phyloP scores from a whole-genome alignment of 2,113 vertebrate genomes.

The Dipodomys spectabilis region DNA sequence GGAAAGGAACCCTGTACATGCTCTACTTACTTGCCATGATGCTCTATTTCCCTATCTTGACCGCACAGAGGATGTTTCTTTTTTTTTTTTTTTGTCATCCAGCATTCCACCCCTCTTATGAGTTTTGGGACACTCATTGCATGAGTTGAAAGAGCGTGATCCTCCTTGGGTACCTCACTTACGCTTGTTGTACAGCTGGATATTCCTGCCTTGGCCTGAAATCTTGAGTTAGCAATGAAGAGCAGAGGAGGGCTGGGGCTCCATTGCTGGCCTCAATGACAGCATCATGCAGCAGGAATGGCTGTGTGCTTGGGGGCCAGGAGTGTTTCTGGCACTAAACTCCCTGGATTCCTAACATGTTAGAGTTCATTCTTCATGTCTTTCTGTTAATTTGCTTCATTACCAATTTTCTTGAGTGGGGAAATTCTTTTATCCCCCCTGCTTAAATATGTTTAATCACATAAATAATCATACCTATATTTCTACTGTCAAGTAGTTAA shows the following conservation, averaged over 20 bases:
- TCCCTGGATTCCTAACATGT: neutral
- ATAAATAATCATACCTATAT: neutral
- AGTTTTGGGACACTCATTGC: neutral
- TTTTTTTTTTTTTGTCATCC: neutral
- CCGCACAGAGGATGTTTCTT: neutral
- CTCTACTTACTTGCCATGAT: neutral
- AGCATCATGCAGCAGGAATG: neutral
- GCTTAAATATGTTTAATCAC: neutral
- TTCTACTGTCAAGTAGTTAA: neutral
- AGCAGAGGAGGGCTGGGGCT: neutral
- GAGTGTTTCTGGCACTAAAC: neutral
- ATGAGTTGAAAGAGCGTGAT: neutral
- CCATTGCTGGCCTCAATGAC: neutral
- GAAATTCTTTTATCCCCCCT: neutral
- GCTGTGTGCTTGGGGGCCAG: neutral
- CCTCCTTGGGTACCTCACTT: neutral
- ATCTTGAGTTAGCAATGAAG: slow-evolving; percentile 18
- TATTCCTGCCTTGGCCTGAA: neutral
- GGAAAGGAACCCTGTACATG: neutral
- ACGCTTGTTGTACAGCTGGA: neutral
- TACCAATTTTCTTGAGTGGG: neutral
- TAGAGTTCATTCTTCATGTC: neutral
- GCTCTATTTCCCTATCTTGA: neutral
- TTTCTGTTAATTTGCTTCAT: neutral
- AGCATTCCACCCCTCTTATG: neutral